phyloP scores from a whole-genome alignment of 2,113 vertebrate species.

The Phrynosoma blainvillii region DNA sequence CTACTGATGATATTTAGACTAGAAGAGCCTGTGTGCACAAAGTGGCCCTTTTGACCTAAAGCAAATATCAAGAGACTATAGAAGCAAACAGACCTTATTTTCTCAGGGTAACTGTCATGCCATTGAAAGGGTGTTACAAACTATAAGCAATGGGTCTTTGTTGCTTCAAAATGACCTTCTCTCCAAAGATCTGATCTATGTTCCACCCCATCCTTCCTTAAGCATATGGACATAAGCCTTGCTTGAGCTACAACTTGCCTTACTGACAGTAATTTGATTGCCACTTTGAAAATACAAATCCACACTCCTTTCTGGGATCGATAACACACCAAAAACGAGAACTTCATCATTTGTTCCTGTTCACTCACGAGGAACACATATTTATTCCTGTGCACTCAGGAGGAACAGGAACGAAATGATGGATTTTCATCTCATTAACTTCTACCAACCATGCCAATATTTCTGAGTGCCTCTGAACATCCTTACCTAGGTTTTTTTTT shows the following conservation, averaged over 20 bases:
- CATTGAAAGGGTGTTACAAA: neutral
- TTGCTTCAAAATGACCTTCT: neutral
- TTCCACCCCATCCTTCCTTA: neutral
- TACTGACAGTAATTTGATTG: neutral
- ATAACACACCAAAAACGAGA: constrained; percentile 7
- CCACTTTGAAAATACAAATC: neutral
- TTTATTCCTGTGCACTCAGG: neutral
- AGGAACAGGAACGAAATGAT: neutral
- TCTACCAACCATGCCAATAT: constrained; percentile 13
- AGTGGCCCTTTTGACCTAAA: constrained; percentile 39
- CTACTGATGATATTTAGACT: constrained; percentile 64
- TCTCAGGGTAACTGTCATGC: constrained; percentile 35
- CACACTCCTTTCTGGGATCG: neutral
- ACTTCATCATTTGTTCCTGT: neutral
- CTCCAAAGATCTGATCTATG: neutral
- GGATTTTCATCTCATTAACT: constrained; percentile 44
- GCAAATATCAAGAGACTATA: constrained; percentile 45
- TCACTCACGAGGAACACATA: neutral
- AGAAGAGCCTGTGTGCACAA: constrained; percentile 37
- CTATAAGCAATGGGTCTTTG: neutral
- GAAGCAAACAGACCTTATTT: constrained; percentile 46
- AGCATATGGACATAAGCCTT: neutral
- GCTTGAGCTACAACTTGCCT: neutral
- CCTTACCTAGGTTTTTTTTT: constrained; percentile 4
- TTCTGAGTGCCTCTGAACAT: constrained; percentile 14